Base-by-base conservation (phyloP, 2,888 invertebrate species). In the Nomada ruficornis region DNA sequence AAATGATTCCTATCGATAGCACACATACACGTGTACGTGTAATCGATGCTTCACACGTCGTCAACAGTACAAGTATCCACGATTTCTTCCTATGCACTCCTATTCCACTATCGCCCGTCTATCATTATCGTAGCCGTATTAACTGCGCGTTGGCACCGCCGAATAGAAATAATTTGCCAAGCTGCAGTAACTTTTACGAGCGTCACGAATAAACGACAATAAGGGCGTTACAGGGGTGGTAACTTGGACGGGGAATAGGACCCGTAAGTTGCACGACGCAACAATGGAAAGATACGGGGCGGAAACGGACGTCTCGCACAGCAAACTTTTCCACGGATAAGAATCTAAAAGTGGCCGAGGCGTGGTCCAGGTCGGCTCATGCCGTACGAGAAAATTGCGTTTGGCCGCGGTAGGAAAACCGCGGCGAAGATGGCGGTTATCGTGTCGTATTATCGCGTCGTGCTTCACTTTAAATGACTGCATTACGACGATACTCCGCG, bases 381-480 rank as follows among this genome's bases (percentile, higher is more conserved):
- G 69, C 52, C 44, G 26, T 7, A 13, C 68, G 47, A 68, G 67
- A 44, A 77, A 82, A 83, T 82, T 78, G 71, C 77, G 82, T 86
- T 73, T 4, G 70, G 59, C 52, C 76, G 59, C 67, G 47, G 52
- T 44, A 54, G 63, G 67, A 20, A 26, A 63, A 62, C 11, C 29
- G 54, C 67, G 36, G 55, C 44, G 60, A 77, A 79, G 71, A 83
- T 77, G 77, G 42, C 59, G 74, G 76, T 75, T 87, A 86, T 87
- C 82, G 87, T 63, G 75, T 26, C 64, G 70, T 77, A 85, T 87
- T 85, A 87, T 87, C 87, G 85, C 87, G 76, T 77, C 85, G 85
- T 85, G 75, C 73, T 77, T 87, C 82, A 82, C 70, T 79, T 74
- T 80, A 86, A 87, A 82, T 77, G 87, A 87, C 83, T 87, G 83